Evolutionary conservation across 2,888 invertebrate genomes (phyloP).

Genomic region (Pammene fasciana): DNA sequence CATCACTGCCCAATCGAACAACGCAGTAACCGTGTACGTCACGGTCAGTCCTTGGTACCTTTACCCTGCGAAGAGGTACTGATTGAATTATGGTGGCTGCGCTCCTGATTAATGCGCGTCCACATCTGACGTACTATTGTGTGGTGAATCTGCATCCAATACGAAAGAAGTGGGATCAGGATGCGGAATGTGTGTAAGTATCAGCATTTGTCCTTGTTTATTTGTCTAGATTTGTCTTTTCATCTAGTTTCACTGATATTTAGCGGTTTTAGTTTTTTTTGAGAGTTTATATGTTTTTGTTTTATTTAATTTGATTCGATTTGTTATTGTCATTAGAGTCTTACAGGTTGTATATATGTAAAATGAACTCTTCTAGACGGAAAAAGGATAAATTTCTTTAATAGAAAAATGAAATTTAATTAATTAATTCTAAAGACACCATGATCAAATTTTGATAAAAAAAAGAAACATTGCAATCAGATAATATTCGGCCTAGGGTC

Average conservation of each 20-base stretch:
- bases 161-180: conserved; percentile 55
- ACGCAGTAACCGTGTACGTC: conserved; percentile 12
- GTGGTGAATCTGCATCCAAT: conserved; percentile 78
- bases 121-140: conserved; percentile 79
- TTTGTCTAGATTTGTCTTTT: conserved; percentile 44
- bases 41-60: neutral
- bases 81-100: conserved; percentile 82
- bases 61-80: conserved; percentile 46
- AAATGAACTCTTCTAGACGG: too few species aligned
- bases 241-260: conserved; percentile 31
- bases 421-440: too few species aligned
- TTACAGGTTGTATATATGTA: too few species aligned
- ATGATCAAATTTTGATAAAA: neutral
- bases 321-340: too few species aligned
- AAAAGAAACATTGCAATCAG: neutral
- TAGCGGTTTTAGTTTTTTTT: neutral
- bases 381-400: too few species aligned
- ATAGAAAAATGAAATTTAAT: too few species aligned
- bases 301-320: neutral
- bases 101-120: conserved; percentile 82
- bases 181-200: conserved; percentile 64
- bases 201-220: conserved; percentile 59
- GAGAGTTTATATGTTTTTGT: neutral
- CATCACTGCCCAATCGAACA: conserved; percentile 12
- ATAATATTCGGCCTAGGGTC: conserved; percentile 1